phyloP scores from a whole-genome alignment of 2,888 invertebrate species.

The Melinopterus prodromus region DNA sequence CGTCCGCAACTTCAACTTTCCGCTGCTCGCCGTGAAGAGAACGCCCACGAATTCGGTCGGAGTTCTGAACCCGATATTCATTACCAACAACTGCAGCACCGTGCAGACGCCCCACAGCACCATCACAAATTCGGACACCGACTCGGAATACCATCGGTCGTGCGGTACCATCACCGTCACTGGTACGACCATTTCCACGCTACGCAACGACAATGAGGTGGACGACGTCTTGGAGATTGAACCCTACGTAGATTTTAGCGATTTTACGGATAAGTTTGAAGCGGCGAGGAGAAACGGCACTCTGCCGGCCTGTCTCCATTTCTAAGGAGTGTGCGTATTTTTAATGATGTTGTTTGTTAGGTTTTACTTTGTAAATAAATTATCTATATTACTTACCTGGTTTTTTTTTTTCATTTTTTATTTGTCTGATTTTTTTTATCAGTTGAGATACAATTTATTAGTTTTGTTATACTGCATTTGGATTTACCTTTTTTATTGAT shows the following conservation, averaged over 20 bases:
- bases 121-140: slow-evolving; percentile 38
- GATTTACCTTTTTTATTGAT: no score
- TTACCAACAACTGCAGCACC: slow-evolving; percentile 33
- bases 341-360: no score
- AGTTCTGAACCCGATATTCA: slow-evolving; percentile 69
- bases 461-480: no score
- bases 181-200: slow-evolving; percentile 52
- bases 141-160: neutral
- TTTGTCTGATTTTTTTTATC: no score
- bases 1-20: slow-evolving; percentile 86
- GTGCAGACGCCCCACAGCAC: slow-evolving; percentile 35
- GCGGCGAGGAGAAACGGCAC: slow-evolving; percentile 72
- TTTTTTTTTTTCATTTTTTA: no score
- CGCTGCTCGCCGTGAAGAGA: slow-evolving; percentile 69
- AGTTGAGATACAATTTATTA: no score
- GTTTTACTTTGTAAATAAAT: no score
- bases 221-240: slow-evolving; percentile 72
- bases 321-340: slow-evolving; percentile 45
- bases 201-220: slow-evolving; percentile 48
- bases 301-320: slow-evolving; percentile 69
- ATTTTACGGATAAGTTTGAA: slow-evolving; percentile 78
- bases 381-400: no score
- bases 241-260: slow-evolving; percentile 86
- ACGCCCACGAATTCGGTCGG: slow-evolving; percentile 65
- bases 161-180: slow-evolving; percentile 54